Percentiles rank a stretch among this genome's conserved stretches.
These are phyloP conservation scores for Watsonalla binaria DNA, from an alignment of 2,888 invertebrate genomes.

Conservation along the genomic window DNA sequence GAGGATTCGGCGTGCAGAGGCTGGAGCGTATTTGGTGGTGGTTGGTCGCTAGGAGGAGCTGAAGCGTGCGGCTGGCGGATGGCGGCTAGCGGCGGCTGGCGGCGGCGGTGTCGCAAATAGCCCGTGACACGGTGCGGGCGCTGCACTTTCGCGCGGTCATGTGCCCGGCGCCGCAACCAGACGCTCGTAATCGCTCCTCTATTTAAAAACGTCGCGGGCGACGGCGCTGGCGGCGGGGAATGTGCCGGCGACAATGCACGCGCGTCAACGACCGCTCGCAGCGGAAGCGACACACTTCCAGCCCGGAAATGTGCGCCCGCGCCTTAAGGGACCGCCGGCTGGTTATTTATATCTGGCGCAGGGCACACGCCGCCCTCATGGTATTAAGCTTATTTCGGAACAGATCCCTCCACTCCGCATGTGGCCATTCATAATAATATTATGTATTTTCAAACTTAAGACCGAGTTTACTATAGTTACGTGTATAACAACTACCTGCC, in stretches of 20 bases:
- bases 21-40: constrained; percentile 9
- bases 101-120: constrained; percentile 62
- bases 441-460: constrained; percentile 10
- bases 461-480: not conserved
- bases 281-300: constrained; percentile 78
- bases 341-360: constrained; percentile 65
- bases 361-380: constrained; percentile 44
- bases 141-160: constrained; percentile 76
- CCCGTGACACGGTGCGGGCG: constrained; percentile 71
- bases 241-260: constrained; percentile 68
- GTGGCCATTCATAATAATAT: constrained; percentile 13
- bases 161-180: constrained; percentile 70
- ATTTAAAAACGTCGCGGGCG: constrained; percentile 73
- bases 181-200: constrained; percentile 73
- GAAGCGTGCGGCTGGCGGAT: constrained; percentile 9
- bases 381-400: constrained; percentile 57
- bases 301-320: constrained; percentile 75
- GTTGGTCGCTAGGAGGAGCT: constrained; percentile 7
- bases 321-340: constrained; percentile 69
- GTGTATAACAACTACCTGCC: no score
- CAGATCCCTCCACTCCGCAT: constrained; percentile 33
- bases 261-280: constrained; percentile 74
- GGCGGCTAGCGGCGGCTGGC: constrained; percentile 3
- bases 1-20: constrained; percentile 16
- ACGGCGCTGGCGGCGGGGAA: constrained; percentile 64